Base-by-base conservation (phyloP, 2,113 vertebrate genomes). In the human (Homo sapiens) region DNA sequence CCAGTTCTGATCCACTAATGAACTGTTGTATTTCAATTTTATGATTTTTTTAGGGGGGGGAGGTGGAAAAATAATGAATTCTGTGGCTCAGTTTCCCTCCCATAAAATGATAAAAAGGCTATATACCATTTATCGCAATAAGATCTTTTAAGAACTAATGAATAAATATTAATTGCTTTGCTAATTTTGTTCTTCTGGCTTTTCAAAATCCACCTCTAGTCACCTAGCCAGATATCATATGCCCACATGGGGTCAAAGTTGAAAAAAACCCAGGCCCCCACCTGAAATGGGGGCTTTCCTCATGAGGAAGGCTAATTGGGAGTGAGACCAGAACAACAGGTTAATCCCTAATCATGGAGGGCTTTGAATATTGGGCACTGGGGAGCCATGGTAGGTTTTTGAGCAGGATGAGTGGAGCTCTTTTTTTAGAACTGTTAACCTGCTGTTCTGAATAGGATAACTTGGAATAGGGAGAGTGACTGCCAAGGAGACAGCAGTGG, bases 131-230 rank as follows among this genome's bases (percentile, higher is more conserved):
- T 57, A 87, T 20, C 16, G 61, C 45, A 70, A 20, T 94, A 45
- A 55, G 25, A n/a, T 91, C 40, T 80, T 94, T 89, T 64, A 94
- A 88, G 27, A 94, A 73, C 30, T 94, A 85, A 52, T 75, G 32
- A 48, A 83, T 72, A 93, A 68, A 50, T 91, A 68, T 45, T 80
- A 96, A 30, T 22, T 93, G 22, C 70, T 86, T 83, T 80, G 50
- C 38, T 89, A 57, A 76, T 84, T 95, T 82, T 66, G 61, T 95
- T 81, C 73, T 68, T 93, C 32, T 81, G 68, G 20, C 43, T 94
- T 96, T 90, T 90, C 38, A 88, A 27, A 90, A 57, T 11, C 43
- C 43, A 38, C 79, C 13, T 16, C 17, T 76, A 32, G 35, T 40
- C 6, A 30, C 30, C 8, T 76, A 64, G 43, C 16, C 30, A 91